Evolutionary conservation across 2,113 vertebrate species (phyloP).

Genomic region (Epinephelus moara): DNA sequence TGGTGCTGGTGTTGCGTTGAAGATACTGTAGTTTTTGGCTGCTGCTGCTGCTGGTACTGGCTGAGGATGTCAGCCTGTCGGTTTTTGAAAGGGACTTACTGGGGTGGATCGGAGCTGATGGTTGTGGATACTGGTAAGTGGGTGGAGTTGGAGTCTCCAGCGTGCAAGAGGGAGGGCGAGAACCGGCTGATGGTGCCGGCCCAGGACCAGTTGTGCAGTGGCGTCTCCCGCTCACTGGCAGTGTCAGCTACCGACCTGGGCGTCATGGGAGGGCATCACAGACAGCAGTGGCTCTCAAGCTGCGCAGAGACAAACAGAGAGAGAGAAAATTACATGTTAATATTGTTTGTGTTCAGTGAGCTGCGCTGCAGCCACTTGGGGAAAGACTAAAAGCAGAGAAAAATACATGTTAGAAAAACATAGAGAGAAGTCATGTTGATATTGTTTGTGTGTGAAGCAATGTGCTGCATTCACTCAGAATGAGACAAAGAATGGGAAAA

Average conservation of each 20-base stretch:
- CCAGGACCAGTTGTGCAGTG: conserved; percentile 67
- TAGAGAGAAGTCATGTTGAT: conserved; percentile 26
- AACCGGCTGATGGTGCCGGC: conserved; percentile 58
- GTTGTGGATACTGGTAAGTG: conserved; percentile 48
- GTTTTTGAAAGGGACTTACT: conserved; percentile 46
- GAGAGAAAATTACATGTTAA: conserved; percentile 44
- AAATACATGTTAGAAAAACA: conserved; percentile 46
- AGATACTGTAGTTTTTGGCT: conserved; percentile 52
- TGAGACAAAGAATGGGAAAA: conserved; percentile 7
- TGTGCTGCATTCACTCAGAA: conserved; percentile 12
- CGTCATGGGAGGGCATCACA: conserved; percentile 84
- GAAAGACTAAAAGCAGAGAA: conserved; percentile 33
- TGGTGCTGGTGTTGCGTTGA: conserved; percentile 68
- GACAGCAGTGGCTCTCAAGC: conserved; percentile 64
- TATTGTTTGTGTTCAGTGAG: conserved; percentile 44
- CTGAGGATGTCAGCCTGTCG: conserved; percentile 44
- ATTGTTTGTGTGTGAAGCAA: conserved; percentile 32
- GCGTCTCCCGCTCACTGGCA: conserved; percentile 78
- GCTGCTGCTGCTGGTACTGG: conserved; percentile 62
- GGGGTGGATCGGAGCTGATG: conserved; percentile 49
- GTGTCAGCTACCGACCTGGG: conserved; percentile 80
- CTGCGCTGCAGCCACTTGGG: conserved; percentile 18
- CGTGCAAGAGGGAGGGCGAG: conserved; percentile 59
- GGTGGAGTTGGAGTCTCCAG: conserved; percentile 61
- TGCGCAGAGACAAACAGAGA: conserved; percentile 26